Evolutionary conservation across 2,113 vertebrate genomes (phyloP), one percentile per base, ranked within the genome.

Genomic region (Pitta sordida): DNA sequence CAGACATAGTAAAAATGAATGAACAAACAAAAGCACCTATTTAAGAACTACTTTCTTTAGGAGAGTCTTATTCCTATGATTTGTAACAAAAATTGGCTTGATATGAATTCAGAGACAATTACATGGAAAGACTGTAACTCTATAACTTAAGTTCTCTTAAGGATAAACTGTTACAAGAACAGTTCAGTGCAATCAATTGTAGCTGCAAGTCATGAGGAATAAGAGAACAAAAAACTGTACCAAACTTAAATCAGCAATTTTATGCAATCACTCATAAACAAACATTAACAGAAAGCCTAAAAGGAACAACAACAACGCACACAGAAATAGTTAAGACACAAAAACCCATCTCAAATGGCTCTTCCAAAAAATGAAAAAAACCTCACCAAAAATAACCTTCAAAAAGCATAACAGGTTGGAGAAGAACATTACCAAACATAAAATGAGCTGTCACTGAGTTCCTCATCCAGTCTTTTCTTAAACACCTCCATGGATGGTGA

Each of bases 221-320:
- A 16, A 1, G 0, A 64, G 32, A 67, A 6, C 0, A 0, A 36
- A 51, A 24, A 78, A 48, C 24, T 13, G 15, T 69, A 68, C 24
- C 34, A 13, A 55, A n/a, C 29, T 16, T 39, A 18, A 30, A 13
- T 12, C 58, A 52, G 49, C 34, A 20, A 7, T 21, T 55, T n/a
- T 15, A 22, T 27, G 15, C 36, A 76, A 69, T 18, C 18, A 24
- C 6, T 16, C 22, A 51, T 15, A 24, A 56, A 23, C 16, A 56
- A 11, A 55, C 37, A 56, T 43, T 48, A 56, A 43, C 10, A 82
- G 7, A 79, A 58, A 62, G 23, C 27, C 63, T 44, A 17, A 9
- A 51, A 55, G 24, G 22, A 90, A 34, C 17, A 63, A 30, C 37
- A 16, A 13, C 21, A 63, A 15, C 1, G 13, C 4, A 58, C 43